phyloP scores from a whole-genome alignment of 2,888 invertebrate genomes.

The Aporophyla nigra region DNA sequence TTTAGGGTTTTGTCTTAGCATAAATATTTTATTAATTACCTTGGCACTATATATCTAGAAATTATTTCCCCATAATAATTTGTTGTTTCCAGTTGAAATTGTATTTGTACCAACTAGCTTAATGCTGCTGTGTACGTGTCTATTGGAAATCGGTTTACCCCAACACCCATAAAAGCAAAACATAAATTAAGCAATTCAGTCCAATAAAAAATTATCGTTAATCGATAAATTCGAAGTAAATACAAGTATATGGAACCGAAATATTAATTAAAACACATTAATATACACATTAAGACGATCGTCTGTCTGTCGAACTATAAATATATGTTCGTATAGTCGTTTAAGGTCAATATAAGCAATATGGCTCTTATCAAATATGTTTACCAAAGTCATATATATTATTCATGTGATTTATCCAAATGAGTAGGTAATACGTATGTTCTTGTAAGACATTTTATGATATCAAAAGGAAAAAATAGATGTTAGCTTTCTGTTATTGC shows the following conservation, averaged over 20 bases:
- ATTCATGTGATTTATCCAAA: constrained; percentile 30
- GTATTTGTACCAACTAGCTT: neutral
- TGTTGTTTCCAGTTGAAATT: no score
- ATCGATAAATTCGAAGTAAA: constrained; percentile 45
- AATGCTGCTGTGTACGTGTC: neutral
- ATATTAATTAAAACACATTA: constrained; percentile 66
- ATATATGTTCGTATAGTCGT: constrained; percentile 17
- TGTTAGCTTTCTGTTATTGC: constrained; percentile 29
- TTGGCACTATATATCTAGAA: no score
- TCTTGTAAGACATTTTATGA: constrained; percentile 25
- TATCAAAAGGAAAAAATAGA: constrained; percentile 7
- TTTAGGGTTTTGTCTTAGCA: no score
- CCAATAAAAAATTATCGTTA: constrained; percentile 29
- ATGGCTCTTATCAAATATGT: constrained; percentile 41
- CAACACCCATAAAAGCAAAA: neutral
- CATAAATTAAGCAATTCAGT: constrained; percentile 38
- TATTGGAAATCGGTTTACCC: constrained; percentile 1
- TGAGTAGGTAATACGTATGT: constrained; percentile 6
- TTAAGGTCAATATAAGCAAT: constrained; percentile 53
- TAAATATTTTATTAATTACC: no score
- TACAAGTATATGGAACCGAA: constrained; percentile 14
- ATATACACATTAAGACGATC: constrained; percentile 54
- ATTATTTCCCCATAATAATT: no score
- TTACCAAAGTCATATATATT: constrained; percentile 44
- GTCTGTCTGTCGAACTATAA: constrained; percentile 24